Evolutionary conservation across 2,888 invertebrate genomes (phyloP), one percentile per base, ranked within the genome.

Genomic region (Slavum lentiscoides): DNA sequence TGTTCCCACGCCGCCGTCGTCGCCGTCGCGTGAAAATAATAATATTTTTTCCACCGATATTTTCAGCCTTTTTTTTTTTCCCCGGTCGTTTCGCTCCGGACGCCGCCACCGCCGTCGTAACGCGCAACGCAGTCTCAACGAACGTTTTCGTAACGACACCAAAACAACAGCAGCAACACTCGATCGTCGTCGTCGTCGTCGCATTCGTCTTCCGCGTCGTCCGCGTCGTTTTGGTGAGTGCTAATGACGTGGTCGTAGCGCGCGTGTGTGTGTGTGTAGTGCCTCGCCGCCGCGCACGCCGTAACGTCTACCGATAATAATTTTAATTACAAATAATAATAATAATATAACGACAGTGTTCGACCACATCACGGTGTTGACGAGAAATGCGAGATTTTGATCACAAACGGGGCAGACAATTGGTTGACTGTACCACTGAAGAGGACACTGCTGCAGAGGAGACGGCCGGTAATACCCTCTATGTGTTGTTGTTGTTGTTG

Each of bases 311-410:
- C 17, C 39, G 39, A 39, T 55, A 23, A 49, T 43, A 55, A 55
- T 17, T 49, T 6, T 39, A 43, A 43, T 43, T 43, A 43, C 30
- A 30, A 30, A 30, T 43, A 9, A 49, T 13, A 13, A 49, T 49
- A 13, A 49, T 49, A 49, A 49, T 49, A 13, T 49, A 21, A 55
- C 55, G 21, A 53, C 55, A 66, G 15, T 39, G 21, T 21, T 76
- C 13, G 43, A 68, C 9, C 30, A 39, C 55, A 64, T 77, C 8
- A 37, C 69, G 6, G 69, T 64, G 80, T 80, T 39, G 43, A 80
- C 80, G 70, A 80, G 80, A 80, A 80, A 80, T 80, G 80, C 80
- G 80, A 80, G 80, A 80, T 80, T 80, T 80, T 80, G 80, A 80
- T 13, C 80, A 80, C 80, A 80, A 80, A 72, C 72, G 80, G 70